A percentile compares a stretch with the other conserved stretches of the same genome.
These are phyloP conservation scores for Malacosoma neustria DNA, from an alignment of 2,888 invertebrate genomes.

Conservation along the genomic window DNA sequence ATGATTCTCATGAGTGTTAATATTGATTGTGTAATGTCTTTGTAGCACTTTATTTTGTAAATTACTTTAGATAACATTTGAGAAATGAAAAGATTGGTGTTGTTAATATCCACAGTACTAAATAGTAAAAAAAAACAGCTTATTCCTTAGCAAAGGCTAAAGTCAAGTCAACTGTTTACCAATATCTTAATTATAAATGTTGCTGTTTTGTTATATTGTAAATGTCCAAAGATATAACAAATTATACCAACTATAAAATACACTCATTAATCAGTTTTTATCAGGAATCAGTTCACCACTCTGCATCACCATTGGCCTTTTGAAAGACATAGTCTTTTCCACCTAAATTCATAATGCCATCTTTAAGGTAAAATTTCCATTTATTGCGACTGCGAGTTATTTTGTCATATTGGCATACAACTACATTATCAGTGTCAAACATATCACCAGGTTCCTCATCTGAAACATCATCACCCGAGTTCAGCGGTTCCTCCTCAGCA, in stretches of 20 bases:
- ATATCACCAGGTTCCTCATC: constrained; percentile 96
- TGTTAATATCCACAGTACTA: too few relatives aligned
- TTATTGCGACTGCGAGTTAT: constrained; percentile 98
- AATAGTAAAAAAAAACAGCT: too few relatives aligned
- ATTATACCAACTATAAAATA: constrained; percentile 47
- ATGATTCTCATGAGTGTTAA: too few relatives aligned
- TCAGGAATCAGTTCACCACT: constrained; percentile 84
- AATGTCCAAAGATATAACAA: constrained; percentile 39
- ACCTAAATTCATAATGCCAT: constrained; percentile 99
- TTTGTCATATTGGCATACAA: constrained; percentile 99
- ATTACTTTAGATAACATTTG: too few relatives aligned
- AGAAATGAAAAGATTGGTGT: too few relatives aligned
- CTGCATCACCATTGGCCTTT: constrained; percentile 98
- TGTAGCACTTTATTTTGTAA: too few relatives aligned
- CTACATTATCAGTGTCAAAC: constrained; percentile 99
- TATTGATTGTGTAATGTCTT: too few relatives aligned
- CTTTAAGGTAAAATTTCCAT: constrained; percentile 99
- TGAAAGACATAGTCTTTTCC: constrained; percentile 99
- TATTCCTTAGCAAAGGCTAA: constrained; percentile 11
- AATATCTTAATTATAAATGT: constrained; percentile 25
- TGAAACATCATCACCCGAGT: constrained; percentile 97
- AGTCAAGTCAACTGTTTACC: constrained; percentile 22
- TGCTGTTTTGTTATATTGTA: constrained; percentile 29
- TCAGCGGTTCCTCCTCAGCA: constrained; percentile 89
- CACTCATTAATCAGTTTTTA: constrained; percentile 38